Conservation (phyloP, 2,888 invertebrate genomes). For the Hemithea aestivaria region DNA sequence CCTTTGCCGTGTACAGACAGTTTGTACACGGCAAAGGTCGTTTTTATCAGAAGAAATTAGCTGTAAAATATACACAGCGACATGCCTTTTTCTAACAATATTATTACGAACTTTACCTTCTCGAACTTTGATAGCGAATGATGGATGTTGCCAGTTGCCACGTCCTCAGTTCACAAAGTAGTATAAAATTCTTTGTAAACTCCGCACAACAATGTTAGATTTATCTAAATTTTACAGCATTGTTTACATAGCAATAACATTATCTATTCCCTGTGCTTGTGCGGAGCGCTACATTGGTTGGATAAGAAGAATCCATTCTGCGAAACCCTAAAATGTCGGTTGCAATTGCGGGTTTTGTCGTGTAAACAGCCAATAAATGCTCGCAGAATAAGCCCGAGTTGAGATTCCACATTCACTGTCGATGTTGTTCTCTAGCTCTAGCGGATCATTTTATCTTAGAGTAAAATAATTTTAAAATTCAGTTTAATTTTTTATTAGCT, state of each 20-base stretch:
- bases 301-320: slow-evolving; percentile 53
- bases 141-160: slow-evolving; percentile 19
- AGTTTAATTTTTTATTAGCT: too few relatives aligned
- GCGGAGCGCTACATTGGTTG: slow-evolving; percentile 40
- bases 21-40: too few relatives aligned
- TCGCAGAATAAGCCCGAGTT: slow-evolving; percentile 45
- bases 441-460: slow-evolving; percentile 31
- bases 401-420: slow-evolving; percentile 41
- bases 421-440: slow-evolving; percentile 39
- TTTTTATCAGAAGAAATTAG: too few relatives aligned
- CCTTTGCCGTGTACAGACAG: too few relatives aligned
- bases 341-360: slow-evolving; percentile 55
- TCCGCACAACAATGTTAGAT: slow-evolving; percentile 38
- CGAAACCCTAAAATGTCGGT: slow-evolving; percentile 52
- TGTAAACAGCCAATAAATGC: slow-evolving; percentile 53
- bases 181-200: slow-evolving; percentile 23
- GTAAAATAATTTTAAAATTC: too few relatives aligned
- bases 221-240: slow-evolving; percentile 44
- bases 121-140: slow-evolving; percentile 10
- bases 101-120: too few relatives aligned
- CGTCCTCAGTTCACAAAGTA: slow-evolving; percentile 17
- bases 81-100: too few relatives aligned
- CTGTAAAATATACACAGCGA: too few relatives aligned
- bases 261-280: slow-evolving; percentile 45
- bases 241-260: slow-evolving; percentile 46